These are phyloP conservation scores for Nylanderia fulva DNA, from an alignment of 1,140 invertebrate genomes.

Conservation along the genomic window DNA sequence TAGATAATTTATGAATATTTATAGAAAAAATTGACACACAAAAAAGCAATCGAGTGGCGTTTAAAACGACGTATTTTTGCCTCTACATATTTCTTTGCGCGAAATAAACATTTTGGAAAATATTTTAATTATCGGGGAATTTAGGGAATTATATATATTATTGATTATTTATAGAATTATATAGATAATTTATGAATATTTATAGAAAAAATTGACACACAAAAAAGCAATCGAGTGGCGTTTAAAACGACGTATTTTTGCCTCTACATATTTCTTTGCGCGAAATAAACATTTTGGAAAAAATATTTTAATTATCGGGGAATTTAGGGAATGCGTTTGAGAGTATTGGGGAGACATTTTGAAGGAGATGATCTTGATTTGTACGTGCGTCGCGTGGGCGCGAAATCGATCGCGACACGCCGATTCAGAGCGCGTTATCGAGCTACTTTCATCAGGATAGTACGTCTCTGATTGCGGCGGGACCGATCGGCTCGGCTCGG, in stretches of 20 bases:
- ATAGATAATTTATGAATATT: not conserved
- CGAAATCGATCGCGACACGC: constrained; percentile 66
- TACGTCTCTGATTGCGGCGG: constrained; percentile 55
- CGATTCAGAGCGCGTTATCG: constrained; percentile 65
- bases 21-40: not conserved
- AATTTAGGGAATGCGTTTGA: not conserved
- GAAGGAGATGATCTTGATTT: constrained; percentile 25
- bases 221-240: not conserved
- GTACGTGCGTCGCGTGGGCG: constrained; percentile 61
- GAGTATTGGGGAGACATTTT: not conserved
- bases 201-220: not conserved
- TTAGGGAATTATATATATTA: too few species aligned
- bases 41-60: not conserved
- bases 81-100: not conserved
- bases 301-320: not conserved
- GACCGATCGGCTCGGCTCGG: constrained; percentile 24
- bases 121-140: not conserved
- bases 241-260: constrained; percentile 22
- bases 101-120: not conserved
- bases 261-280: not conserved
- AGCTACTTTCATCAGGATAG: constrained; percentile 64
- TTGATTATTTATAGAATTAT: too few species aligned
- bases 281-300: not conserved
- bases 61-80: constrained; percentile 16
- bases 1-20: not conserved